phyloP scores from a whole-genome alignment of 2,888 invertebrate species.

The Coelopa pilipes region DNA sequence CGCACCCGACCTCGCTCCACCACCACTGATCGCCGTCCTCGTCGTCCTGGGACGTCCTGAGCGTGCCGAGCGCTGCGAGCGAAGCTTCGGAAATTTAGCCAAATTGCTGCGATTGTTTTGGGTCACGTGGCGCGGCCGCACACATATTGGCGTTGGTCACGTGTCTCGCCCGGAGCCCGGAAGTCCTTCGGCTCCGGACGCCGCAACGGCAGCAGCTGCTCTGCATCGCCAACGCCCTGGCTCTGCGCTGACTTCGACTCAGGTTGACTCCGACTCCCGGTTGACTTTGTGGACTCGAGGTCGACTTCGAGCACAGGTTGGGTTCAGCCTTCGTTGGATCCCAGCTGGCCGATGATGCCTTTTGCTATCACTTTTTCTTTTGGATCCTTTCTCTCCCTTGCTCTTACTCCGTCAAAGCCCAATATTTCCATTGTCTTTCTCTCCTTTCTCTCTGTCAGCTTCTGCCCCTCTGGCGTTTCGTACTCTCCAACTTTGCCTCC shows the following conservation, averaged over 20 bases:
- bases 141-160: constrained; percentile 53
- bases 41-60: constrained; percentile 35
- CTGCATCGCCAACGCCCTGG: constrained; percentile 42
- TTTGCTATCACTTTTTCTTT: no score
- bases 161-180: constrained; percentile 43
- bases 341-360: no score
- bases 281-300: constrained; percentile 35
- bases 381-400: no score
- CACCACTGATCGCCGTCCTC: constrained; percentile 38
- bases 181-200: constrained; percentile 39
- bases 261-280: not conserved
- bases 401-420: no score
- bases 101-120: constrained; percentile 59
- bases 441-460: no score
- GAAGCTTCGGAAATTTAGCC: constrained; percentile 39
- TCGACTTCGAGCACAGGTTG: not conserved
- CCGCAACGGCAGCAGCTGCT: no score
- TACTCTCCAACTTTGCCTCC: no score
- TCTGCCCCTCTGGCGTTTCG: no score
- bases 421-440: no score
- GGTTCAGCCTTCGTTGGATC: no score
- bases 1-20: constrained; percentile 8
- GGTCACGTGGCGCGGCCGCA: constrained; percentile 57
- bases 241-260: constrained; percentile 38
- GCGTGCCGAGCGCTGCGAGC: constrained; percentile 45